Conservation (phyloP, 2,888 invertebrate genomes). For the Scaptomyza tumidula region DNA sequence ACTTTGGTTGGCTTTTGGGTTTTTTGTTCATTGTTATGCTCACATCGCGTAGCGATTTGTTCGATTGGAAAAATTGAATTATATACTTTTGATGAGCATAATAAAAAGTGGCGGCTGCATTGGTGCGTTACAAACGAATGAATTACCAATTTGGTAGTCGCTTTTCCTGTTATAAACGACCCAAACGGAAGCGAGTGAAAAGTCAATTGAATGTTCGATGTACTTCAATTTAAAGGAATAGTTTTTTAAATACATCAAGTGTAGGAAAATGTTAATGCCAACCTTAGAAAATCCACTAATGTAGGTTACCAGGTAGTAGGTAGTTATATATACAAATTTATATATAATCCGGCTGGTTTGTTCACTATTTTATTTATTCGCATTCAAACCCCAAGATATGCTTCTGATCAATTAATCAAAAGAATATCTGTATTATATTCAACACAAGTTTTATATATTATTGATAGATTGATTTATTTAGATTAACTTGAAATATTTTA, state of each 20-base stretch:
- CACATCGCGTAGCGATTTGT: conserved; percentile 57
- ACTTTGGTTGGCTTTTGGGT: background rate
- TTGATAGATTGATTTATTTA: no score
- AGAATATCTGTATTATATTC: no score
- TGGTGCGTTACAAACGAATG: conserved; percentile 34
- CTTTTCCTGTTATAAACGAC: background rate
- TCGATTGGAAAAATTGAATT: conserved; percentile 78
- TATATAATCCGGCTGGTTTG: no score
- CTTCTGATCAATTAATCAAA: no score
- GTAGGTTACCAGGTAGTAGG: no score
- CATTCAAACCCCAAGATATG: no score
- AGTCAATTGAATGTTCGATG: conserved; percentile 1
- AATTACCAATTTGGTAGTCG: conserved; percentile 31
- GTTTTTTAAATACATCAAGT: background rate
- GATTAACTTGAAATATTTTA: no score
- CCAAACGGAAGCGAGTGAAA: no score
- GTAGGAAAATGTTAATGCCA: background rate
- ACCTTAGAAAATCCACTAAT: no score
- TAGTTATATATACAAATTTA: no score
- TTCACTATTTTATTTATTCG: no score
- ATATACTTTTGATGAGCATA: conserved; percentile 73
- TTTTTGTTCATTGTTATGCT: conserved; percentile 14
- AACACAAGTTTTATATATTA: no score
- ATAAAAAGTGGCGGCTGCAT: conserved; percentile 69
- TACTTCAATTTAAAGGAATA: background rate